Conservation (phyloP, 2,113 vertebrate genomes). For the Coracopsis vasa region DNA sequence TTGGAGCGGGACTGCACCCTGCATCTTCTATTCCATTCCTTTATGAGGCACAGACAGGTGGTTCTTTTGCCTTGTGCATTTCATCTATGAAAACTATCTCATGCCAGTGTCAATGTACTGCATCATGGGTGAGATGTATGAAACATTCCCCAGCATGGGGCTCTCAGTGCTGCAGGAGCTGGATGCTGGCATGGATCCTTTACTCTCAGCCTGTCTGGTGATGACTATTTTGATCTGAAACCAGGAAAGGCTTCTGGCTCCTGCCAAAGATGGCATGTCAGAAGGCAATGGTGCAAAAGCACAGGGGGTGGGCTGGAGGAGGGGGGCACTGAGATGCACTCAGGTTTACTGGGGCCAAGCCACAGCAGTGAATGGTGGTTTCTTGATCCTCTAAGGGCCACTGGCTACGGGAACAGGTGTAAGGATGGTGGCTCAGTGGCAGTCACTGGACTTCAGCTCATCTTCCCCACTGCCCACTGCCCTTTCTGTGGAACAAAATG, state of each 20-base stretch:
- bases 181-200: background rate
- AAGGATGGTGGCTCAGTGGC: background rate
- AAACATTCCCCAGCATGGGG: background rate
- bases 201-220: background rate
- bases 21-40: background rate
- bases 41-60: background rate
- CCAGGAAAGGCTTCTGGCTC: background rate
- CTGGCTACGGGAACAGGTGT: background rate
- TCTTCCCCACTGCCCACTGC: background rate
- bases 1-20: fast-evolving
- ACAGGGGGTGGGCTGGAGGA: background rate
- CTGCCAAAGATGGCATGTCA: background rate
- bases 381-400: background rate
- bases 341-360: background rate
- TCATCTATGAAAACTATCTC: background rate
- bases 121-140: fast-evolving
- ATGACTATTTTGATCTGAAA: background rate
- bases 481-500: background rate
- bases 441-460: background rate
- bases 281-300: background rate
- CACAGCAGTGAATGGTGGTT: background rate
- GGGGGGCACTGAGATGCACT: fast-evolving
- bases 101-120: background rate
- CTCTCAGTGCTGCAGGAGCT: fast-evolving
- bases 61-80: background rate